Evolutionary conservation across 2,797 vertebrate species (phyloP), one percentile per base, ranked within the genome.

Genomic region (Siniperca scherzeri): DNA sequence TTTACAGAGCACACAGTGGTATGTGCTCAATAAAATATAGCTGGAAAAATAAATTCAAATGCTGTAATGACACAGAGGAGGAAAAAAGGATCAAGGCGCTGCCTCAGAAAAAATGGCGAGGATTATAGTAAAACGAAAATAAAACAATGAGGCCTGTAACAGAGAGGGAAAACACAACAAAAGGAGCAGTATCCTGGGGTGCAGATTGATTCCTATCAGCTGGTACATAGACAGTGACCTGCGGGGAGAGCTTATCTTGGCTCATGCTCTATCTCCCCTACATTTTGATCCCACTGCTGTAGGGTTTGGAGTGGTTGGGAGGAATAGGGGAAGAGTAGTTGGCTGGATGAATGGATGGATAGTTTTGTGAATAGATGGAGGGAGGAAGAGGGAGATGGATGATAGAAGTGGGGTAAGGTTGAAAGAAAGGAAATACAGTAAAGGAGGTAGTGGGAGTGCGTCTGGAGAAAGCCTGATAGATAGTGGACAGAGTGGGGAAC

Each of bases 201-300:
- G 89, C 85, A 84, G 88, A 91, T 91, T 93, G 94, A 95, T 95
- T 92, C 89, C 80, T 93, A 94, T 95, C 94, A 92, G 91, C 84
- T 88, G 89, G 80, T 93, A 93, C 91, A 94, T 89, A 90, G 92
- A 94, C 94, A 83, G 89, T 94, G 91, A 93, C 92, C 94, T 89
- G 92, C 85, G 70, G 93, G 87, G 85, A 80, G 77, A 89, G 93
- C 89, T 95, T 95, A 94, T 94, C 94, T 93, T 78, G 85, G 88
- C 92, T 93, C 87, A 84, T 59, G 82, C 90, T 92, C 92, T 82
- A 89, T 91, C 91, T 93, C 87, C 81, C 66, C 86, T 87, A 86
- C 92, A 85, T 89, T 93, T 87, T 92, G 91, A 94, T 94, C 91
- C 81, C 70, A 84, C 83, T 80, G 92, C 93, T 94, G 79, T 42